A percentile compares a stretch with the other conserved stretches of the same genome.
Conservation (phyloP, 2,888 invertebrate species). For the Polydesmus complanatus region DNA sequence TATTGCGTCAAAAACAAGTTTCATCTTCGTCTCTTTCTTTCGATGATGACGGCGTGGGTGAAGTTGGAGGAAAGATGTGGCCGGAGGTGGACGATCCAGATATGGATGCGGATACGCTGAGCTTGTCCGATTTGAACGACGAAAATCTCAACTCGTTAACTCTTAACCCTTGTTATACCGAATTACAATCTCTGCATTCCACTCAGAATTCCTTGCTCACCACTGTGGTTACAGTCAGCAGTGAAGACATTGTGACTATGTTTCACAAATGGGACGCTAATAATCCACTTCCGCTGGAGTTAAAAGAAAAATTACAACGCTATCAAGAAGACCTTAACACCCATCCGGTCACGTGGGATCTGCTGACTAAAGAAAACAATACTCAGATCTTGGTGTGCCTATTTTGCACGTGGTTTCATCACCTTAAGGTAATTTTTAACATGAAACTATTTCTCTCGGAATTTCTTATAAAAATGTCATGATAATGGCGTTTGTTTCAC, state of each 20-base stretch:
- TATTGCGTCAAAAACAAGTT: neutral
- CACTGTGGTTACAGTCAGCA: neutral
- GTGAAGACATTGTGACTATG: neutral
- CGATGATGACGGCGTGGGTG: neutral
- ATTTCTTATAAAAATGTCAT: too few species aligned
- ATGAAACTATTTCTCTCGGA: too few species aligned
- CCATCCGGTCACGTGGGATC: neutral
- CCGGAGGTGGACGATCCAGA: neutral
- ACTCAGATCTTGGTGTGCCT: neutral
- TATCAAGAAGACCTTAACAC: conserved; percentile 5
- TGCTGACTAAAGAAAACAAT: neutral
- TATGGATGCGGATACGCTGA: neutral
- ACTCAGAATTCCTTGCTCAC: neutral
- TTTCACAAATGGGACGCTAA: neutral
- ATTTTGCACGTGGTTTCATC: conserved; percentile 1
- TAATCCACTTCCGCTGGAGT: neutral
- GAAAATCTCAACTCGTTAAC: neutral
- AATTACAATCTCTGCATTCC: neutral
- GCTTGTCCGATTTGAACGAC: neutral
- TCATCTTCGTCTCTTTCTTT: neutral
- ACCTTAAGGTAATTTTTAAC: conserved; percentile 2
- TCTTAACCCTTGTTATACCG: neutral
- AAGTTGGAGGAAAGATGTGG: neutral
- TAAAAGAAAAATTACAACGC: neutral
- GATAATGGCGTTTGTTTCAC: too few species aligned